Base-by-base conservation (phyloP, 2,888 invertebrate genomes). In the Calameuta pallipes region DNA sequence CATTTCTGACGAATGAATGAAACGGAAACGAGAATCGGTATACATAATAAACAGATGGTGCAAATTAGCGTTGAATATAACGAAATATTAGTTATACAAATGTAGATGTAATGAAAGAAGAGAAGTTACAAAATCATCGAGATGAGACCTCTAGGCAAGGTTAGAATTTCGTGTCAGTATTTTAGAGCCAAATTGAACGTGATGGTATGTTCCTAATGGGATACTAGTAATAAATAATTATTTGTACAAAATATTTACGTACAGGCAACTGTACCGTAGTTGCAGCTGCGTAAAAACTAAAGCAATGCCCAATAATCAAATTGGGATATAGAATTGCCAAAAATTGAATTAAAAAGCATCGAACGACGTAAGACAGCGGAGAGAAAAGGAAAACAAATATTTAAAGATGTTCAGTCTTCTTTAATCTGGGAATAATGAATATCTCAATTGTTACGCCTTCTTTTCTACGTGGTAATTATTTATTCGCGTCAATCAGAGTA, bases 61-160 rank as follows among this genome's bases (percentile, higher is more conserved):
- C 34, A 73, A 70, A 78, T 35, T 75, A 68, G 78, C 36, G 71
- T 75, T 75, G 68, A 78, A 76, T 73, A 76, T 68, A 15, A 69
- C 33, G 75, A 71, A 78, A 76, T 78, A 76, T 78, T 78, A 76
- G 56, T 34, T 75, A 34, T 75, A 36, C 56, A 78, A 81, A 81
- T 79, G 79, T 80, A 23, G 79, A 81, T 68, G 75, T 80, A 73
- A 78, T 69, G n/a, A 74, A 74, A 15, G 33, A 56, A 73, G 15
- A 56, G 34, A 31, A 56, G 9, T 36, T 35, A 33, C 6, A 56
- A 77, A 76, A 31, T 73, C n/a, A 73, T 78, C 69, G 73, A 31
- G 71, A 6, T 23, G 2, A 33, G 33, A 71, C n/a, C 31, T 11
- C 34, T 6, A 71, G 31, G 12, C 0, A 12, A 33, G 71, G 35